phyloP scores from a whole-genome alignment of 2,888 invertebrate species.

The Orgyia antiqua region DNA sequence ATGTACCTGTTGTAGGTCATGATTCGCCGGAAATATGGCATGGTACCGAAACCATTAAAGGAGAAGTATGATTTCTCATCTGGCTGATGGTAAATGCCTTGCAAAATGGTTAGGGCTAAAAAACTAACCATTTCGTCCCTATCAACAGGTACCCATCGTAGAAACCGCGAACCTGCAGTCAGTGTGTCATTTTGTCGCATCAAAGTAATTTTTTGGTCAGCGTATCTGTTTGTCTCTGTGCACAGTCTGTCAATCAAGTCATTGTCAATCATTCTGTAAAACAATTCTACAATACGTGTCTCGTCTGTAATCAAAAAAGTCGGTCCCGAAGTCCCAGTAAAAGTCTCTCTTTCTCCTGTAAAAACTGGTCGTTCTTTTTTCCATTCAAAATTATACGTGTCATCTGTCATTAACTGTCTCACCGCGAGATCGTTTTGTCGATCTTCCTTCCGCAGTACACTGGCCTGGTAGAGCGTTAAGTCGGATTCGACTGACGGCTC shows the following conservation, averaged over 20 bases:
- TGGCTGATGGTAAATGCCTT: slow-evolving; percentile 20
- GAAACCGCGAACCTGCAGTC: slow-evolving; percentile 1
- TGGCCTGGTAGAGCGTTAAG: too few relatives aligned
- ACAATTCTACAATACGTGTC: too few relatives aligned
- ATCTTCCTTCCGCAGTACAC: too few relatives aligned
- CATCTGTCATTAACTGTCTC: slow-evolving; percentile 4
- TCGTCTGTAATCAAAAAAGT: slow-evolving; percentile 5
- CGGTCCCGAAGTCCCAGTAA: slow-evolving; percentile 11
- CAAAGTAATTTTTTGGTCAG: slow-evolving; percentile 9
- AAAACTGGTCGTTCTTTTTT: slow-evolving; percentile 2
- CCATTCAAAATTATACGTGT: slow-evolving; percentile 7
- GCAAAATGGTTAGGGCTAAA: slow-evolving; percentile 18
- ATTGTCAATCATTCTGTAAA: too few relatives aligned
- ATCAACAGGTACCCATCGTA: slow-evolving; percentile 13
- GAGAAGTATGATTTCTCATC: slow-evolving; percentile 19
- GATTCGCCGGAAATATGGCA: slow-evolving; percentile 17
- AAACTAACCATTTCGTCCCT: too few relatives aligned
- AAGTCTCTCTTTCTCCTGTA: too few relatives aligned
- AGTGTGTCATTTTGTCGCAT: slow-evolving; percentile 7
- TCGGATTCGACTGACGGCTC: too few relatives aligned
- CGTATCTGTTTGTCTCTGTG: slow-evolving; percentile 12
- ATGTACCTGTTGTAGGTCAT: slow-evolving; percentile 24
- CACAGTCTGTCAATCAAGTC: slow-evolving; percentile 6
- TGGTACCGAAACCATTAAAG: slow-evolving; percentile 21
- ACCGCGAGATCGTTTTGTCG: slow-evolving; percentile 7